These are phyloP conservation scores for Philaethria dido DNA, from an alignment of 2,888 invertebrate species.

Conservation along the genomic window DNA sequence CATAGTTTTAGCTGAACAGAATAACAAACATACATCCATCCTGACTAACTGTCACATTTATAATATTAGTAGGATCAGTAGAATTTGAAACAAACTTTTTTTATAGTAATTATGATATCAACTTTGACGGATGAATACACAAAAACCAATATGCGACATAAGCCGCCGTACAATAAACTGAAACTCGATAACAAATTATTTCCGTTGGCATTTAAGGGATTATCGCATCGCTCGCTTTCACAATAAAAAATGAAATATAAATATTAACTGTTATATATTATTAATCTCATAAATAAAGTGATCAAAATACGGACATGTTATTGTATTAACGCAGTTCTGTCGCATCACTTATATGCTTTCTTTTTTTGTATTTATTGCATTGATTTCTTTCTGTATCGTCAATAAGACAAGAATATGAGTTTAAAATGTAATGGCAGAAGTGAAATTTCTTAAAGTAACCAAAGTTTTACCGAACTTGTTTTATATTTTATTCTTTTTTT, in stretches of 20 bases:
- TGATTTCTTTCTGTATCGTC: too few relatives aligned
- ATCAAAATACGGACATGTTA: background rate
- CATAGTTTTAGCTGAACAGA: too few relatives aligned
- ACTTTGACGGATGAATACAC: background rate
- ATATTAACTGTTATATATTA: background rate
- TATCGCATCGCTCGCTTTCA: background rate
- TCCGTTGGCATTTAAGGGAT: background rate
- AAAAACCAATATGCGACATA: conserved; percentile 1
- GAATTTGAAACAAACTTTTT: background rate
- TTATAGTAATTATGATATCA: conserved; percentile 2
- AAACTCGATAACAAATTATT: conserved; percentile 1
- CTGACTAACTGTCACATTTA: too few relatives aligned
- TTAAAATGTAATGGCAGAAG: too few relatives aligned
- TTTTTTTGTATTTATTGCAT: too few relatives aligned
- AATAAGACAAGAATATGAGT: too few relatives aligned
- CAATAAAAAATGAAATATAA: background rate
- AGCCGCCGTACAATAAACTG: background rate
- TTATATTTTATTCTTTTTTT: too few relatives aligned
- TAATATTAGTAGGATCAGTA: too few relatives aligned
- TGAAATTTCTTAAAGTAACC: too few relatives aligned
- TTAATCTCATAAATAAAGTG: background rate
- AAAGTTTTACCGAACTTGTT: too few relatives aligned
- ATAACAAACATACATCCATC: too few relatives aligned
- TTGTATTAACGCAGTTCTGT: background rate
- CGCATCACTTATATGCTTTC: too few relatives aligned